These are phyloP conservation scores for Peucedramus taeniatus DNA, from an alignment of 2,113 vertebrate genomes.

Conservation along the genomic window DNA sequence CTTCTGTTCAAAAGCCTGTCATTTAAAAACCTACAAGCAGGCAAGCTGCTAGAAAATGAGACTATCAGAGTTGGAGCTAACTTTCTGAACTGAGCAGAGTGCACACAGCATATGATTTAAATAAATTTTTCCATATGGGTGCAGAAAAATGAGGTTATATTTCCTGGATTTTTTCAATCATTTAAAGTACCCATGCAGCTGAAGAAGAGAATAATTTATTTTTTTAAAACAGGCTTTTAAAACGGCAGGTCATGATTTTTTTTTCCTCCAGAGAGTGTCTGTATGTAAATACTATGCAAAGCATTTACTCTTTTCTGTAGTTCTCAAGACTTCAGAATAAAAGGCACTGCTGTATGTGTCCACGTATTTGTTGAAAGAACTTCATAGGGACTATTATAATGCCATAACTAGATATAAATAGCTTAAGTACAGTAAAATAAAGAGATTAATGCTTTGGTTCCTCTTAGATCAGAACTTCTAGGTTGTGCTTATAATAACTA, in stretches of 20 bases:
- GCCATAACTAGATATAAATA: neutral
- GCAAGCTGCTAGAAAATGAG: neutral
- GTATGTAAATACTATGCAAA: neutral
- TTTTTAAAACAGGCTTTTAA: slow-evolving; percentile 6
- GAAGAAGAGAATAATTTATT: neutral
- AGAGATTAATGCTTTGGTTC: neutral
- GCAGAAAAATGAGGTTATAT: neutral
- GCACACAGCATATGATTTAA: neutral
- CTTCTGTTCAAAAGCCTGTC: neutral
- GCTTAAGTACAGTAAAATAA: neutral
- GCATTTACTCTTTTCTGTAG: neutral
- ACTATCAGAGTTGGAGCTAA: neutral
- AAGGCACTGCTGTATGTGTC: neutral
- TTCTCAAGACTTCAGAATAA: neutral
- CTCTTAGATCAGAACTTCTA: neutral
- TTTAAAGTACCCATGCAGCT: neutral
- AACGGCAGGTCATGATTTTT: neutral
- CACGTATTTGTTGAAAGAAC: neutral
- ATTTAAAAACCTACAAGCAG: neutral
- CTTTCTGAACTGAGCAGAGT: neutral
- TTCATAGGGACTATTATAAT: neutral
- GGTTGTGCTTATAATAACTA: neutral
- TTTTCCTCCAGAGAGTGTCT: neutral
- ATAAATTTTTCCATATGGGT: neutral
- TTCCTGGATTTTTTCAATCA: neutral